A percentile compares a stretch with the other conserved stretches of the same genome.
These are phyloP conservation scores for Drosophila anomalata DNA, from an alignment of 2,888 invertebrate species.

Conservation along the genomic window DNA sequence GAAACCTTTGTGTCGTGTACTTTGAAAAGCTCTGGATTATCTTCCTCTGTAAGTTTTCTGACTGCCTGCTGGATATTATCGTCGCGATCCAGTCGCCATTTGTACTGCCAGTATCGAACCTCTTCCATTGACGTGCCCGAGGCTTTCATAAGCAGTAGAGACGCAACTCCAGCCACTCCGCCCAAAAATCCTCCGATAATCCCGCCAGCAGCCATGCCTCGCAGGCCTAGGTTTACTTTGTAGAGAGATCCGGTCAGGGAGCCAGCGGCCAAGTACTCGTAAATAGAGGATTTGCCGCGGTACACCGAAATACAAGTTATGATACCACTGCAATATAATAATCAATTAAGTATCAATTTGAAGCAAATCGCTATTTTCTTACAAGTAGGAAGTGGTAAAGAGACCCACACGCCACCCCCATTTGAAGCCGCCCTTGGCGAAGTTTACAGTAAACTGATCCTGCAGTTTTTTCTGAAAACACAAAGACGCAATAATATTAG, in stretches of 20 bases:
- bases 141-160: conserved; percentile 85
- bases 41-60: conserved; percentile 63
- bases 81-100: conserved; percentile 83
- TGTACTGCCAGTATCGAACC: conserved; percentile 86
- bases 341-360: fast-evolving
- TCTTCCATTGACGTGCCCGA: conserved; percentile 88
- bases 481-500: background rate
- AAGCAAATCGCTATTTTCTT: conserved; percentile 66
- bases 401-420: conserved; percentile 89
- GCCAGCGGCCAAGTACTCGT: conserved; percentile 89
- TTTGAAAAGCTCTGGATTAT: conserved; percentile 65
- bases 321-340: conserved; percentile 85
- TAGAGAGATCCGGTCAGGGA: conserved; percentile 87
- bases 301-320: conserved; percentile 88
- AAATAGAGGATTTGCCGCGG: conserved; percentile 87
- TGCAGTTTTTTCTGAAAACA: conserved; percentile 88
- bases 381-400: conserved; percentile 90
- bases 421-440: conserved; percentile 89
- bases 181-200: conserved; percentile 87
- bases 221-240: conserved; percentile 88
- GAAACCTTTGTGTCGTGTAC: conserved; percentile 76
- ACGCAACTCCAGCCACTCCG: conserved; percentile 85
- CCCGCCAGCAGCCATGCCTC: conserved; percentile 88
- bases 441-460: conserved; percentile 88
- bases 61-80: conserved; percentile 79